These are phyloP conservation scores for Petrocephalus schoutedeni DNA, from an alignment of 2,797 vertebrate genomes.

Conservation along the genomic window DNA sequence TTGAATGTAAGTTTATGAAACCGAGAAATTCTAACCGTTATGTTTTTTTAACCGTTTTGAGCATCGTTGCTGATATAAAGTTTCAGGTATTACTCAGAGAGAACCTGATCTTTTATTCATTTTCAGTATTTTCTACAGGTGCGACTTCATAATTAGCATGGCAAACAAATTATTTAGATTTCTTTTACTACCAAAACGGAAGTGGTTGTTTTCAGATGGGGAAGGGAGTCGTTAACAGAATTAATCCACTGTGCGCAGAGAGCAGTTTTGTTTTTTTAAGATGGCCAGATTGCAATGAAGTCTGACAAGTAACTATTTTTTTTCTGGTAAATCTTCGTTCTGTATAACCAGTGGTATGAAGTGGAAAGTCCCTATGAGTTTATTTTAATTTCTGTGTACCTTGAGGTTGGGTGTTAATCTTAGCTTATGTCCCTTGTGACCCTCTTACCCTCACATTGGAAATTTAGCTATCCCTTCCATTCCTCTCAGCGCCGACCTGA, in stretches of 20 bases:
- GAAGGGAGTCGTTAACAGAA: neutral
- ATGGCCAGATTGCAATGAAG: neutral
- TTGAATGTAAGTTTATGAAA: neutral
- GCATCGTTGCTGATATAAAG: neutral
- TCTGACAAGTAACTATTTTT: neutral
- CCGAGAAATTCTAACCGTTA: neutral
- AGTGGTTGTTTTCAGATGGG: slow-evolving; percentile 16
- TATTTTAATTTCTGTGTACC: neutral
- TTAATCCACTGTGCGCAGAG: neutral
- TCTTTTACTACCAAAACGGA: slow-evolving; percentile 39
- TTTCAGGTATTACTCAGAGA: slow-evolving; percentile 23
- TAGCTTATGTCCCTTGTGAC: neutral
- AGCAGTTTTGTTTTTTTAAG: neutral
- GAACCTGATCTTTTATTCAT: neutral
- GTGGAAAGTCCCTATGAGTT: neutral
- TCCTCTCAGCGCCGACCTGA: neutral
- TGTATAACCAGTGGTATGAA: neutral
- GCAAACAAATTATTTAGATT: slow-evolving; percentile 14
- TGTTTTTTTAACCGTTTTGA: neutral
- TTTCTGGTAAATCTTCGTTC: neutral
- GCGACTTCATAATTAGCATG: slow-evolving; percentile 17
- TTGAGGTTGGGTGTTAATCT: neutral
- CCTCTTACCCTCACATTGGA: neutral
- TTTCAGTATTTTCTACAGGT: slow-evolving; percentile 21
- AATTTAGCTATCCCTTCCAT: neutral